Evolutionary conservation across 2,113 vertebrate genomes (phyloP).

Genomic region (Silurus meridionalis): DNA sequence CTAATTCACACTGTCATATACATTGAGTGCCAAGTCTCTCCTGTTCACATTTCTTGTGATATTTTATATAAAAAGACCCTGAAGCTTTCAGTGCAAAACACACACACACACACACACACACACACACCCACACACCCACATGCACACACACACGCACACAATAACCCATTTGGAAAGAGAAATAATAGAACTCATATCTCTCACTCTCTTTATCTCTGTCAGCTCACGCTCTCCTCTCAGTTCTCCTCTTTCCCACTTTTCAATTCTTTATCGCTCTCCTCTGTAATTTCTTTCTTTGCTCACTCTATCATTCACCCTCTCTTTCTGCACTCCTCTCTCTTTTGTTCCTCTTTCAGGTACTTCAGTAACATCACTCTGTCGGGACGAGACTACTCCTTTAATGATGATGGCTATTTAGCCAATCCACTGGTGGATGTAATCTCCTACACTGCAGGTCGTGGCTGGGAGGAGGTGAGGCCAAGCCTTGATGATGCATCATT

Average conservation of each 20-base stretch:
- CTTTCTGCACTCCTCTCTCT: neutral
- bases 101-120: neutral
- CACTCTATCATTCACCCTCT: neutral
- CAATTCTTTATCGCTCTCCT: constrained; percentile 42
- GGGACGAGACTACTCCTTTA: constrained; percentile 91
- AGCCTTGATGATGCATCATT: constrained; percentile 10
- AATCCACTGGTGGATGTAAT: constrained; percentile 92
- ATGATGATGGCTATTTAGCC: constrained; percentile 89
- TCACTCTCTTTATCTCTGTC: constrained; percentile 46
- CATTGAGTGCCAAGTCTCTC: constrained; percentile 24
- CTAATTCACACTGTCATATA: constrained; percentile 6
- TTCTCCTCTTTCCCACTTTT: constrained; percentile 34
- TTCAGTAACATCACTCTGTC: constrained; percentile 94
- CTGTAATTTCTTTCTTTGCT: constrained; percentile 35
- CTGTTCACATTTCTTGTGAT: constrained; percentile 23
- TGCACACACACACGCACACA: neutral
- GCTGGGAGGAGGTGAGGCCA: constrained; percentile 90
- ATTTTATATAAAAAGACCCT: constrained; percentile 42
- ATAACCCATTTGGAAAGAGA: constrained; percentile 45
- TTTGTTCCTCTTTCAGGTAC: constrained; percentile 72
- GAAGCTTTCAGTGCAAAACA: constrained; percentile 46
- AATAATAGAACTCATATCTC: constrained; percentile 50
- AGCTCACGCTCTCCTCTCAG: constrained; percentile 42
- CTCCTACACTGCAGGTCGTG: constrained; percentile 85
- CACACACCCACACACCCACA: neutral